These are phyloP conservation scores for Sebastes hopkinsi DNA, from an alignment of 2,797 vertebrate genomes.

Conservation along the genomic window DNA sequence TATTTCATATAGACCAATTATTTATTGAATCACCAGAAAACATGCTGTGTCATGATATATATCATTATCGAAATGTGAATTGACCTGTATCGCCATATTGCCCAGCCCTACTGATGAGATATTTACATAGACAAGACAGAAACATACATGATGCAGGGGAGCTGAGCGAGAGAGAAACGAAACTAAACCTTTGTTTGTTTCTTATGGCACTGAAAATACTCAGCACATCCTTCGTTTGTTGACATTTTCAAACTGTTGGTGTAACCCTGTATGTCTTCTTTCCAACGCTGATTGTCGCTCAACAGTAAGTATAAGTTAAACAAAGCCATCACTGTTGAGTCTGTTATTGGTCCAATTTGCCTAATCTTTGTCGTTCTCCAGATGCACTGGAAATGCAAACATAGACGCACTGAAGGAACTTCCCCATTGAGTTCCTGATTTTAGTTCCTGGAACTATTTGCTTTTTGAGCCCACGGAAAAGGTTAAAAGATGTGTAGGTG, in stretches of 20 bases:
- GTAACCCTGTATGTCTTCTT: background rate
- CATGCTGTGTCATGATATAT: too few species aligned
- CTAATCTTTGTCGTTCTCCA: constrained; percentile 1
- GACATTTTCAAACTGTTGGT: too few species aligned
- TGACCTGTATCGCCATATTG: rapidly evolving
- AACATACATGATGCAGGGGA: background rate
- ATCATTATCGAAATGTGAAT: too few species aligned
- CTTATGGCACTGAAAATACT: rapidly evolving
- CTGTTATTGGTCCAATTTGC: background rate
- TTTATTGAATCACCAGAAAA: too few species aligned
- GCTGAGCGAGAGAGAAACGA: background rate
- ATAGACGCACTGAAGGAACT: background rate
- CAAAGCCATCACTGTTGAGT: background rate
- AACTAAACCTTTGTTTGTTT: background rate
- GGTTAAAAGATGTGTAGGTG: background rate
- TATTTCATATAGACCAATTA: too few species aligned
- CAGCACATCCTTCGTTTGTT: background rate
- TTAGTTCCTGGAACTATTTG: background rate
- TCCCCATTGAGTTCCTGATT: constrained; percentile 9
- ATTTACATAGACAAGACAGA: rapidly evolving
- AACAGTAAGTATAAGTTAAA: background rate
- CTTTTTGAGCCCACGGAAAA: background rate
- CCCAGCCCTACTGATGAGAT: background rate
- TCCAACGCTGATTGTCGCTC: background rate
- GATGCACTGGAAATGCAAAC: constrained; percentile 10